Conservation (phyloP, 2,113 vertebrate genomes). For the Corythoichthys haematopterus region DNA sequence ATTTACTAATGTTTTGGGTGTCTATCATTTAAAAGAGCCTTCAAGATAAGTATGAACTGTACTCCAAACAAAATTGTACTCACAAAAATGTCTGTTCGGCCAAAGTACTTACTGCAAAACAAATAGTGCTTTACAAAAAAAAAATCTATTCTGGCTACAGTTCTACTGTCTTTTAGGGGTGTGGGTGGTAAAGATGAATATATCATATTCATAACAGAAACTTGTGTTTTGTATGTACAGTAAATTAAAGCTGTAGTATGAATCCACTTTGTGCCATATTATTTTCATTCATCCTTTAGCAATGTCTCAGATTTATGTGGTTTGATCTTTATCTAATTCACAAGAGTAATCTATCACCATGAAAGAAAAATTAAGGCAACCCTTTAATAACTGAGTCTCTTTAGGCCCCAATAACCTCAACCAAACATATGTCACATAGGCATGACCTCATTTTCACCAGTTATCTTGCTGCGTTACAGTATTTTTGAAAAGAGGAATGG, state of each 20-base stretch:
- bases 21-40: background rate
- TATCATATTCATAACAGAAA: constrained; percentile 24
- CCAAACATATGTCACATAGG: too few species aligned
- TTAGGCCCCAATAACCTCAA: too few species aligned
- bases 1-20: background rate
- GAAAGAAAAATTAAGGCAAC: too few species aligned
- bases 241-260: constrained; percentile 65
- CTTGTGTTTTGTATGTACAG: constrained; percentile 66
- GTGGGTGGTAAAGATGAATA: constrained; percentile 48
- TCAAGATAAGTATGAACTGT: constrained; percentile 2
- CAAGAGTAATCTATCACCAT: too few species aligned
- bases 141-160: constrained; percentile 35
- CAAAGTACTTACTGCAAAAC: constrained; percentile 19
- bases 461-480: too few species aligned
- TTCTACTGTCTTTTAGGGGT: constrained; percentile 44
- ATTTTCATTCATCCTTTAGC: too few species aligned
- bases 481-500: too few species aligned
- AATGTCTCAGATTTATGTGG: too few species aligned
- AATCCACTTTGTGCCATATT: constrained; percentile 22
- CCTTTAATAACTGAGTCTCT: too few species aligned
- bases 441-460: too few species aligned
- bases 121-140: constrained; percentile 54
- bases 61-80: constrained; percentile 11
- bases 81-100: constrained; percentile 21
- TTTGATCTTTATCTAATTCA: too few species aligned